Evolutionary conservation across 2,888 invertebrate genomes (phyloP), one percentile per base, ranked within the genome.

Genomic region (Theretra japonica): DNA sequence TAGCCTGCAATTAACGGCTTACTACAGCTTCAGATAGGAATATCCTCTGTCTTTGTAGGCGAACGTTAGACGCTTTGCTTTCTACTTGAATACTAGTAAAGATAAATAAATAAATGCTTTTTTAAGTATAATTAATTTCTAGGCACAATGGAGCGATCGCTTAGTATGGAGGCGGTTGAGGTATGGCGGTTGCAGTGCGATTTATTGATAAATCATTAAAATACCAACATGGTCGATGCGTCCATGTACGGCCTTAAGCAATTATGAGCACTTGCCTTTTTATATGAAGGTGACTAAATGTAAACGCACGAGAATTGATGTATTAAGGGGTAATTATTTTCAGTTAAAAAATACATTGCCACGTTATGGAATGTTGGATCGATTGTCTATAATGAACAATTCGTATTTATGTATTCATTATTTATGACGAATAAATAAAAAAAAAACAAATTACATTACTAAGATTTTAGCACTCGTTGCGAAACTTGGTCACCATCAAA

Each of bases 191-290:
- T 74, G 80, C 79, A 78, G 76, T 68, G 7, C 58, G 86, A 88
- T 90, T 90, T 88, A 91, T 89, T 83, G 79, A 82, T 83, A 85
- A 85, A 88, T 90, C 87, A 90, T 85, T 83, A 81, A 81, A 83
- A 90, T 89, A 76, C 89, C 89, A 83, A 88, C 88, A 88, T 77
- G 83, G 73, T 69, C 79, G 23, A 69, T 25, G 50, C 25, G n/a
- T 28, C 84, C 82, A 75, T 88, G 79, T 87, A 89, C 73, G 90
- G 75, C 59, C 71, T 80, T 79, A 78, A 81, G 85, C 83, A 89
- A 89, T 90, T 90, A 89, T 83, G 86, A 76, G 73, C 75, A 75
- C 77, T 78, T 80, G 48, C 70, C 53, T 60, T 41, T 65, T 65
- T 41, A 17, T n/a, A 4, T 5, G 6, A 81, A 23, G 79, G 84